Conservation (phyloP, 2,888 invertebrate species). For the Gerris lacustris region DNA sequence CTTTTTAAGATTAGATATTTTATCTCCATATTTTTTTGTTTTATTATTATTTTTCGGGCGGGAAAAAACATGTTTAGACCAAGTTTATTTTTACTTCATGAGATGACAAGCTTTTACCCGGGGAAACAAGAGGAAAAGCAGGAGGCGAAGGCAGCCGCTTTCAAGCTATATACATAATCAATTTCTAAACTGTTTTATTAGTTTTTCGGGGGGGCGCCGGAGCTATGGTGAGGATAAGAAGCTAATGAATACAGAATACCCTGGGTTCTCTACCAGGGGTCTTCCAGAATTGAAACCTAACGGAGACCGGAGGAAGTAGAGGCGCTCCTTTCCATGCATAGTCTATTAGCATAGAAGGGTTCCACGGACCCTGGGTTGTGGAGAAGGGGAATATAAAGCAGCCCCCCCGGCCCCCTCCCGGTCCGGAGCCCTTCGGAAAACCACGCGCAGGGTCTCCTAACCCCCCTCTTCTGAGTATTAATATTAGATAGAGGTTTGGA, state of each 20-base stretch:
- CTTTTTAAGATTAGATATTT: no score
- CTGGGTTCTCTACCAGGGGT: not conserved
- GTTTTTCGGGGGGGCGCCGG: not conserved
- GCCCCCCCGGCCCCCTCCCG: no score
- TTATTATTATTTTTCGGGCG: no score
- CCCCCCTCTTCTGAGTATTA: not conserved
- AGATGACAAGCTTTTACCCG: not conserved
- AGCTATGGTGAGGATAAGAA: not conserved
- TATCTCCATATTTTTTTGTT: no score
- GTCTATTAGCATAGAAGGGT: conserved; percentile 5
- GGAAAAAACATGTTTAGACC: no score
- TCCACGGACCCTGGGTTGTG: not conserved
- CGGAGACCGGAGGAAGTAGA: not conserved
- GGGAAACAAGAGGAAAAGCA: not conserved
- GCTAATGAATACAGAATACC: conserved; percentile 1
- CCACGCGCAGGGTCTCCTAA: not conserved
- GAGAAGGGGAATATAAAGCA: not conserved
- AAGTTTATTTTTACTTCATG: not conserved
- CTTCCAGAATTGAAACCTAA: not conserved
- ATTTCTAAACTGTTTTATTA: conserved; percentile 5
- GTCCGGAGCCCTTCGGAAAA: no score
- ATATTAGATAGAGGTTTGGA: conserved; percentile 1
- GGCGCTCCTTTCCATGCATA: not conserved
- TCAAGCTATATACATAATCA: conserved; percentile 1
- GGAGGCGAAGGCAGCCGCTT: not conserved